Evolutionary conservation across 2,797 vertebrate genomes (phyloP).

Genomic region (Manis crassicaudata): DNA sequence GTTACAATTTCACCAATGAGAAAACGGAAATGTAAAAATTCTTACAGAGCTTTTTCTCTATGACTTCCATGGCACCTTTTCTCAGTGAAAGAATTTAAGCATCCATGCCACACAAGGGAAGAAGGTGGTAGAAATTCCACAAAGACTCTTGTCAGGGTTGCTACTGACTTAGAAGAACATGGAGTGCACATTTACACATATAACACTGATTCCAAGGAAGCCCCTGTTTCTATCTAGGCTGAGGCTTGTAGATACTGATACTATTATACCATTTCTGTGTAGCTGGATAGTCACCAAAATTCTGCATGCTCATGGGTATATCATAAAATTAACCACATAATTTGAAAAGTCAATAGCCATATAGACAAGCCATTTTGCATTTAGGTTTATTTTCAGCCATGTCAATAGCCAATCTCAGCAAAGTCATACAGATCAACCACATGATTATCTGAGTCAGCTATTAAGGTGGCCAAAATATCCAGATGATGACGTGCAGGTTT

Average conservation of each 20-base stretch:
- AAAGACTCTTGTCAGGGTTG: conserved; percentile 29
- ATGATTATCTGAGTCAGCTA: conserved; percentile 64
- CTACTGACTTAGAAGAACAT: neutral
- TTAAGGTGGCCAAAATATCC: conserved; percentile 60
- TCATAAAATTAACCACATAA: conserved; percentile 44
- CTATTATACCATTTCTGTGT: neutral
- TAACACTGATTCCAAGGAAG: neutral
- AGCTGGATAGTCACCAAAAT: conserved; percentile 31
- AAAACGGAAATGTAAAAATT: conserved; percentile 54
- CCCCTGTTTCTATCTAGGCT: conserved; percentile 11
- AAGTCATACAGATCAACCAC: conserved; percentile 58
- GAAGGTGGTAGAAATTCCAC: neutral
- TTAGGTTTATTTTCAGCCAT: conserved; percentile 58
- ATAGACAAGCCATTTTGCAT: conserved; percentile 52
- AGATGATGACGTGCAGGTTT: conserved; percentile 60
- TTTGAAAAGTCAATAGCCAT: conserved; percentile 54
- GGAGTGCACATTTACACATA: neutral
- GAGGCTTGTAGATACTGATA: conserved; percentile 7
- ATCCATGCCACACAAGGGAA: neutral
- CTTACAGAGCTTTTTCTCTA: conserved; percentile 22
- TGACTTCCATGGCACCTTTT: conserved; percentile 1
- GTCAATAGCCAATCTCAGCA: conserved; percentile 55
- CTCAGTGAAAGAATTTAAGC: conserved; percentile 31
- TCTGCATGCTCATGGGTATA: neutral
- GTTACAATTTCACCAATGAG: conserved; percentile 48